phyloP scores from a whole-genome alignment of 1,140 invertebrate genomes.

The Mizuhopecten yessoensis region DNA sequence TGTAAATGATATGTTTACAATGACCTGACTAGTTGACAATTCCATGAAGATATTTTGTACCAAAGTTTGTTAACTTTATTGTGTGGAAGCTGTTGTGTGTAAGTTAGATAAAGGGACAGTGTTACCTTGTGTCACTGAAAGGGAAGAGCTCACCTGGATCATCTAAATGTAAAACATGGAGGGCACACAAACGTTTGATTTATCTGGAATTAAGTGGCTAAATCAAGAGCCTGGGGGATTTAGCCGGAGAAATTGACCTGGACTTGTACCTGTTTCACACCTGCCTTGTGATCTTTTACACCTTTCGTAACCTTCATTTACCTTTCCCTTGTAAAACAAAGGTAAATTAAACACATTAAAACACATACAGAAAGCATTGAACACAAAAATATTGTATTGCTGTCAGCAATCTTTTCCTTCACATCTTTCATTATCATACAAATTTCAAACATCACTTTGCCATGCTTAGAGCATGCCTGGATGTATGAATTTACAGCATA shows the following conservation, averaged over 20 bases:
- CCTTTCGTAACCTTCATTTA: background rate
- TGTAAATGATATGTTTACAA: no score
- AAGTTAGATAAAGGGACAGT: background rate
- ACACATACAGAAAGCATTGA: no score
- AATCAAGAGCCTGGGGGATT: background rate
- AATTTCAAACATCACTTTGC: no score
- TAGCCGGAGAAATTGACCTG: background rate
- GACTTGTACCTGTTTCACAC: conserved; percentile 18
- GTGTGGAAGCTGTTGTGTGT: no score
- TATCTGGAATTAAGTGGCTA: background rate
- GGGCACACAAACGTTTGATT: conserved; percentile 11
- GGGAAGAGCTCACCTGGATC: background rate
- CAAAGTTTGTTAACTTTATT: background rate
- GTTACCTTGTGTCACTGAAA: background rate
- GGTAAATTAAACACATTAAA: no score
- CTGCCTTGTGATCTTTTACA: background rate
- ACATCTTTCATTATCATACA: no score
- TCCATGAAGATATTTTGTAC: background rate
- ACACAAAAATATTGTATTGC: no score
- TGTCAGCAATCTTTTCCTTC: no score
- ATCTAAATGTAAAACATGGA: background rate
- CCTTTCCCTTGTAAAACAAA: background rate
- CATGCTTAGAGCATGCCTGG: no score
- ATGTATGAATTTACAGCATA: no score
- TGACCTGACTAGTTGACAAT: background rate